Base-by-base conservation (phyloP, 2,888 invertebrate genomes). In the Rhopalosiphum nymphaeae region DNA sequence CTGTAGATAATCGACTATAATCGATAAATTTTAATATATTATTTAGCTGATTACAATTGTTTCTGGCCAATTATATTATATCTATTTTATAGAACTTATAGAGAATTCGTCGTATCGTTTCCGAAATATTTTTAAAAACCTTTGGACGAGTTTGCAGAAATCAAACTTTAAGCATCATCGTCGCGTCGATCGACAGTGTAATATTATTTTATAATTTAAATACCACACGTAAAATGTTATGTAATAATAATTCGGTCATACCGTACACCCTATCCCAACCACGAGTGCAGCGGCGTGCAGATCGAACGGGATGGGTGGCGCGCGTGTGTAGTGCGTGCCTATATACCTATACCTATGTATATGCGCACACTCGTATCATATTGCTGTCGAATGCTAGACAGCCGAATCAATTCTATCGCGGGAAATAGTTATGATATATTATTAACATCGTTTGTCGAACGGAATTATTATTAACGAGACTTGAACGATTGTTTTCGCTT, bases 401-500 rank as follows among this genome's bases (percentile, higher is more conserved):
- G 78, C 78, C 78, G 36, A 36, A 78, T 78, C 78, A 78, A 36
- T 36, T 78, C 78, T 16, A 36, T 36, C 78, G 7, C 42, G 26
- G 56, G 3, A 42, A 56, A 49, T 29, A 86, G 13, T 16, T 16
- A 84, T 84, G 46, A 86, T 86, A 86, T 26, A 36, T 46, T 46
- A 86, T 36, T 78, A 78, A 78, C n/a, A 10, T 56, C 56, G 89
- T 42, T 42, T 57, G 90, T 67, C 90, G 67, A 67, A 46, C n/a
- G n/a, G 56, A 42, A 89, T 89, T 61, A 44, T 53, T 53, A 53
- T 53, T 61, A 29, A 57, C 11, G 78, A 78, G 78, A 61, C 26
- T 10, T 61, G 90, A 91, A 46, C n/a, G 46, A 78, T 78, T 49
- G 90, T 78, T 91, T 91, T 91, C 49, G 49, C 26, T 91, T 36